A percentile compares a stretch with the other conserved stretches of the same genome.
These are phyloP conservation scores for Noctilio leporinus DNA, from an alignment of 2,113 vertebrate species.

Conservation along the genomic window DNA sequence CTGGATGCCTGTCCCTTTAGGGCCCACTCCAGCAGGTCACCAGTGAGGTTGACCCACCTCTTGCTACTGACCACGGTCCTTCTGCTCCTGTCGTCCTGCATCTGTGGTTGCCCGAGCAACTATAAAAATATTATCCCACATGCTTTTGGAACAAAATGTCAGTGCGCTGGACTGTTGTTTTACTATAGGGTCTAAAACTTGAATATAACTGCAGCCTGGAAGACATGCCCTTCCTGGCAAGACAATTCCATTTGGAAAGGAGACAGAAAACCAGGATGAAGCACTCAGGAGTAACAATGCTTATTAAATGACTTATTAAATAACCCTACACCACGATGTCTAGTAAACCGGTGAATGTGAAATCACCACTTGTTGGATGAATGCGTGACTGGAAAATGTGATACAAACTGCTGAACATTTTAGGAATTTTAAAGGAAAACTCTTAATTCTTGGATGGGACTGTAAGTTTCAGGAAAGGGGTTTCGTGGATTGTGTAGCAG, in stretches of 20 bases:
- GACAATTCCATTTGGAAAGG: not conserved
- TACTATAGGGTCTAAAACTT: slow-evolving; percentile 44
- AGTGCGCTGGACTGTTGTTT: slow-evolving; percentile 46
- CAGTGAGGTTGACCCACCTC: not conserved
- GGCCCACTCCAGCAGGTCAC: not conserved
- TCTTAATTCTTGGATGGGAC: not conserved
- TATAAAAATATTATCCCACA: slow-evolving; percentile 40
- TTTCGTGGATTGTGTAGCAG: not conserved
- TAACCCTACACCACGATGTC: not conserved
- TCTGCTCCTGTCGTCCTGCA: not conserved
- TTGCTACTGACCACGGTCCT: not conserved
- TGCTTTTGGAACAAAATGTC: slow-evolving; percentile 58
- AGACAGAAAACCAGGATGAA: not conserved
- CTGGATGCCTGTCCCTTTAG: not conserved
- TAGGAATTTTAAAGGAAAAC: not conserved
- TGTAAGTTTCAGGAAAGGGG: not conserved
- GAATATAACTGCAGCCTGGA: slow-evolving; percentile 46
- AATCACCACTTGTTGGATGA: not conserved
- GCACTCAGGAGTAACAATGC: not conserved
- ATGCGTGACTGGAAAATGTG: not conserved
- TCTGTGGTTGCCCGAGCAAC: slow-evolving; percentile 41
- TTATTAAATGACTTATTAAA: slow-evolving; percentile 13
- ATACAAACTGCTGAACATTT: not conserved
- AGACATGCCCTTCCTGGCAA: slow-evolving; percentile 35
- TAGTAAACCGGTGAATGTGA: not conserved